Percentiles rank a stretch among this genome's conserved stretches.
Conservation (phyloP, 1,140 invertebrate species). For the Drosophila sulfurigaster region DNA sequence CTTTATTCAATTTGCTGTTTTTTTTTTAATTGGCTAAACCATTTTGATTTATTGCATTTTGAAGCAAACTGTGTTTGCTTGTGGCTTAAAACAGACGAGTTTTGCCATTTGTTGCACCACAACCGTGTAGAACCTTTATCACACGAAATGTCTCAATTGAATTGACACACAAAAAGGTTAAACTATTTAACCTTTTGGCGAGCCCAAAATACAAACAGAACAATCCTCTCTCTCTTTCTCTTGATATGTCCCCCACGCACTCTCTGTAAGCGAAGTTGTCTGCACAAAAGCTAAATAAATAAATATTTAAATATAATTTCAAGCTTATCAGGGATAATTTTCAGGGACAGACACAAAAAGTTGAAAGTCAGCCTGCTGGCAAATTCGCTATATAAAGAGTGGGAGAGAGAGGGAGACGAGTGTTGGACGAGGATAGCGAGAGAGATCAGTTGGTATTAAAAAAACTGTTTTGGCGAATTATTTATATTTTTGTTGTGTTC, state of each 20-base stretch:
- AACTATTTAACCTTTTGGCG: slow-evolving; percentile 53
- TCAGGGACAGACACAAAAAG: slow-evolving; percentile 24
- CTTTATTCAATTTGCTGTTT: neutral
- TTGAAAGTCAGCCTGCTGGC: slow-evolving; percentile 44
- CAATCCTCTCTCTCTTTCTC: slow-evolving; percentile 4
- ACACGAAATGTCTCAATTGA: slow-evolving; percentile 49
- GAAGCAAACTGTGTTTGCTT: neutral
- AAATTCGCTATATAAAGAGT: neutral
- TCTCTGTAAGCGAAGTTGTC: neutral
- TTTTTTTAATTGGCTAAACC: neutral
- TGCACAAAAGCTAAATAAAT: slow-evolving; percentile 46
- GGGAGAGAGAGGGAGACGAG: neutral
- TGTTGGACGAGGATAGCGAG: slow-evolving; percentile 1
- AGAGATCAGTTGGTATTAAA: slow-evolving; percentile 56
- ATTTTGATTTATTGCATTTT: slow-evolving; percentile 5
- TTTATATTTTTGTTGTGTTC: slow-evolving; percentile 22
- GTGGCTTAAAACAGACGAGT: neutral
- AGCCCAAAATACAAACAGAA: slow-evolving; percentile 9
- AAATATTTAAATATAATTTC: slow-evolving; percentile 71
- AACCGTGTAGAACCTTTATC: slow-evolving; percentile 37
- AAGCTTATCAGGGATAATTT: slow-evolving; percentile 65
- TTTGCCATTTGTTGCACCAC: slow-evolving; percentile 22
- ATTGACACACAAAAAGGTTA: slow-evolving; percentile 52
- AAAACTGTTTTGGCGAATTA: slow-evolving; percentile 50
- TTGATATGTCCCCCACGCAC: neutral